phyloP scores from a whole-genome alignment of 2,797 vertebrate genomes.

The Clarias pachynema region DNA sequence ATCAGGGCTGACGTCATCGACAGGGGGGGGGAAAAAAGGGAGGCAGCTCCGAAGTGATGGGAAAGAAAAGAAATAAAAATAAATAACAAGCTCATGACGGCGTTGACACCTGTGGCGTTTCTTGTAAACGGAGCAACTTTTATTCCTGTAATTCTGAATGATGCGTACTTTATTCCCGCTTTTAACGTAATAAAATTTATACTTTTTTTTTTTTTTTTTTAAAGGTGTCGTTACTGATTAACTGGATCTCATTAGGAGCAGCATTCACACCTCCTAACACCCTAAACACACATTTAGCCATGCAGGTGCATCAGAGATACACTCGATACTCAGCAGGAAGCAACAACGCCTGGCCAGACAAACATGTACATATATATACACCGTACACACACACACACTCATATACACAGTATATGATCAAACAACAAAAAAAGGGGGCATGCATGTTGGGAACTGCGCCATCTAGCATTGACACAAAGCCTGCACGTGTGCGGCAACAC shows the following conservation, averaged over 20 bases:
- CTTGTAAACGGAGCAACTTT: not conserved
- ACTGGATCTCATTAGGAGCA: not conserved
- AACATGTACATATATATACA: not conserved
- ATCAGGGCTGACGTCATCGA: conserved; percentile 50
- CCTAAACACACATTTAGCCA: conserved; percentile 8
- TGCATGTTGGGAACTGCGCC: conserved; percentile 28
- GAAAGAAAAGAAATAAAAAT: conserved; percentile 16
- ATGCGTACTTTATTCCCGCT: not conserved
- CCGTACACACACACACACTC: not conserved
- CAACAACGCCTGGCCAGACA: conserved; percentile 18
- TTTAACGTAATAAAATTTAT: too few relatives aligned
- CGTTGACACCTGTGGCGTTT: not conserved
- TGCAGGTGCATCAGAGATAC: conserved; percentile 15
- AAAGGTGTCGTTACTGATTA: not conserved
- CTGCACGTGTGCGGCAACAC: not conserved
- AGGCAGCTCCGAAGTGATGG: conserved; percentile 13
- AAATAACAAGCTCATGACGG: conserved; percentile 23
- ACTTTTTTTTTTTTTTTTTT: too few relatives aligned
- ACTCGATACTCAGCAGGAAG: not conserved
- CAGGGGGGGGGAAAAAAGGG: conserved; percentile 8
- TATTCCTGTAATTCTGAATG: not conserved
- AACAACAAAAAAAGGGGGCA: not conserved
- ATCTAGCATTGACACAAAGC: conserved; percentile 32
- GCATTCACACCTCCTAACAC: conserved; percentile 12
- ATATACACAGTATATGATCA: not conserved